A percentile compares a stretch with the other conserved stretches of the same genome.
Conservation (phyloP, 1,140 invertebrate genomes). For the Atopsyche davidsoni region DNA sequence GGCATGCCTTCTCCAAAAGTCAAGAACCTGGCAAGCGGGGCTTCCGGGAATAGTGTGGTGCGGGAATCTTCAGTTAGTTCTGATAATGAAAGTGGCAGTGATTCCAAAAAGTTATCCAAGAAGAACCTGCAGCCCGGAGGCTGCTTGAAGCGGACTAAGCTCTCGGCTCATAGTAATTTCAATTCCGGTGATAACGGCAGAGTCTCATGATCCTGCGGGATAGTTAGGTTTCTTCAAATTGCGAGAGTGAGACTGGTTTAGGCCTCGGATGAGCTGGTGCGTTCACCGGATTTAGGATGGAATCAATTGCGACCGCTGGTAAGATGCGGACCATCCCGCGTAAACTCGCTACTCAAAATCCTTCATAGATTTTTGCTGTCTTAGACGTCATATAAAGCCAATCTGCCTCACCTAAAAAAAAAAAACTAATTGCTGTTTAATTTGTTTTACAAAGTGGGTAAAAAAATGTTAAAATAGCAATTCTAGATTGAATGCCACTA, state of each 20-base stretch:
- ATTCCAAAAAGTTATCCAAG: conserved; percentile 17
- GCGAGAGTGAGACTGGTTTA: background rate
- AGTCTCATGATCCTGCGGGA: conserved; percentile 23
- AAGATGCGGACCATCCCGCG: no score
- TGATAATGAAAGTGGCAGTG: conserved; percentile 40
- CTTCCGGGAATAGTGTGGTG: no score
- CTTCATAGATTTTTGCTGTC: no score
- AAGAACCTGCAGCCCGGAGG: conserved; percentile 10
- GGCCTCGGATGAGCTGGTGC: background rate
- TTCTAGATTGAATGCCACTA: no score
- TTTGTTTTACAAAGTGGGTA: no score
- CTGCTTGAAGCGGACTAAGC: conserved; percentile 14
- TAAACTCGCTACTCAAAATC: no score
- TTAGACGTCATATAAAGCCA: no score
- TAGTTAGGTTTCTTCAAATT: conserved; percentile 7
- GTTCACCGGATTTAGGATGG: conserved; percentile 28
- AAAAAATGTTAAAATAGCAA: no score
- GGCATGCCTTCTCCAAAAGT: conserved; percentile 40
- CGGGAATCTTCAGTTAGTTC: conserved; percentile 16
- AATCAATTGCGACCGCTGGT: no score
- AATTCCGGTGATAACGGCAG: conserved; percentile 24
- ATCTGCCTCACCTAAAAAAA: no score
- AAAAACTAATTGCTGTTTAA: no score
- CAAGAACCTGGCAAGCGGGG: conserved; percentile 39
- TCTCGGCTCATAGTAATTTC: conserved; percentile 17